Percentiles rank a stretch among this genome's conserved stretches.
phyloP scores from a whole-genome alignment of 2,797 vertebrate genomes.

The Gephyroberyx darwinii region DNA sequence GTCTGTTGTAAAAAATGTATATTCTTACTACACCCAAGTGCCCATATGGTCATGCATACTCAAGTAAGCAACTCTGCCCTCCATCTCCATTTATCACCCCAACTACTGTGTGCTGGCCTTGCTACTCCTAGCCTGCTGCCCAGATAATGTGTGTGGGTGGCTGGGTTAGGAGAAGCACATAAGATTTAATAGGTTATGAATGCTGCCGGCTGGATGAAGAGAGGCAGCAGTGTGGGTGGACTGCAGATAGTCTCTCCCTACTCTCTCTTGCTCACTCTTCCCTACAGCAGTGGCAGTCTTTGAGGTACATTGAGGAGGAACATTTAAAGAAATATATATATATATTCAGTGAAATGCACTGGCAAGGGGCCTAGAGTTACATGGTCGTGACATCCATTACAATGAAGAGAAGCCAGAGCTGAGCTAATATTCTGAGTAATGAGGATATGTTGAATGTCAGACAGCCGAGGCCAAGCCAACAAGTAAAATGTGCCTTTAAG shows the following conservation, averaged over 20 bases:
- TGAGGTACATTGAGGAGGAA: slow-evolving; percentile 66
- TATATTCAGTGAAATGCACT: slow-evolving; percentile 50
- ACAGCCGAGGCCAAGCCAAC: slow-evolving; percentile 46
- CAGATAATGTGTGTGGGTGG: slow-evolving; percentile 74
- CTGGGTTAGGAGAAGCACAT: slow-evolving; percentile 64
- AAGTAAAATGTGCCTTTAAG: slow-evolving; percentile 23
- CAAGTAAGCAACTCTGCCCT: slow-evolving; percentile 45
- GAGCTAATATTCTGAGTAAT: slow-evolving; percentile 56
- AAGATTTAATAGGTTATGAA: slow-evolving; percentile 77
- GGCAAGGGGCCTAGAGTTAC: slow-evolving; percentile 59
- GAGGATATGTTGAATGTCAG: slow-evolving; percentile 59
- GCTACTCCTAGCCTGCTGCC: slow-evolving; percentile 49
- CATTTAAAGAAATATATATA: slow-evolving; percentile 28
- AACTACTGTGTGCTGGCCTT: slow-evolving; percentile 41
- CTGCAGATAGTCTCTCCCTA: slow-evolving; percentile 68
- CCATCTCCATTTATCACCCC: slow-evolving; percentile 25
- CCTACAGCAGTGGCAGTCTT: slow-evolving; percentile 66
- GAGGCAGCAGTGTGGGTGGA: slow-evolving; percentile 77
- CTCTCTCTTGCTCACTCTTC: slow-evolving; percentile 50
- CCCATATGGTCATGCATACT: slow-evolving; percentile 37
- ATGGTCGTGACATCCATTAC: slow-evolving; percentile 71
- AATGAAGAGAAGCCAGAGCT: slow-evolving; percentile 52
- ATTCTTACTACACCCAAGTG: slow-evolving; percentile 2
- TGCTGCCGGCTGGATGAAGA: slow-evolving; percentile 65
- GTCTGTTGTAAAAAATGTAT: slow-evolving; percentile 11